Evolutionary conservation across 2,113 vertebrate species (phyloP).

Genomic region (Ammodytes marinus): DNA sequence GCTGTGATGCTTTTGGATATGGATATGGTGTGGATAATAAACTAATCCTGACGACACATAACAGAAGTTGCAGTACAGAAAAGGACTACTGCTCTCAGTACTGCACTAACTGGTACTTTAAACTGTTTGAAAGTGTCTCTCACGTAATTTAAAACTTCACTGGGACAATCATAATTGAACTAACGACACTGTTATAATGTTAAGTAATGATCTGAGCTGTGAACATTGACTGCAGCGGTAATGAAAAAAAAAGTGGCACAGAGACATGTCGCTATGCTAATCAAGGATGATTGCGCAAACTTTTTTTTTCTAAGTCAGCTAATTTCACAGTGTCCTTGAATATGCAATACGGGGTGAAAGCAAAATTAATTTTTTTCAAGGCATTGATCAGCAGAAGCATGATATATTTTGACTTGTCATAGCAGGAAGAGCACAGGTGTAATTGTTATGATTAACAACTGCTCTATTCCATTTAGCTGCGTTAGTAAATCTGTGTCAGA

Average conservation of each 20-base stretch:
- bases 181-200: not conserved
- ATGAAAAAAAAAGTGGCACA: constrained; percentile 1
- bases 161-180: not conserved
- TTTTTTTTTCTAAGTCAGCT: not conserved
- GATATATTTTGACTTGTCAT: constrained; percentile 25
- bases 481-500: constrained; percentile 1
- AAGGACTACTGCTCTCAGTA: not conserved
- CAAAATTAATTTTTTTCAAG: not conserved
- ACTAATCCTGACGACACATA: not conserved
- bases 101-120: not conserved
- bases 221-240: constrained; percentile 7
- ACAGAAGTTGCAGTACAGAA: too few species aligned
- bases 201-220: not conserved
- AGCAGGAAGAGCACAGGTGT: constrained; percentile 1
- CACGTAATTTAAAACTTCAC: not conserved
- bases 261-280: not conserved
- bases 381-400: constrained; percentile 4
- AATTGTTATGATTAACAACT: constrained; percentile 22
- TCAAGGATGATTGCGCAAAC: constrained; percentile 28
- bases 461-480: not conserved
- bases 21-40: not conserved
- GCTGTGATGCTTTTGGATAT: not conserved
- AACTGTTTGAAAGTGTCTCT: not conserved
- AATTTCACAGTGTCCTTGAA: not conserved
- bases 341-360: not conserved